phyloP scores from a whole-genome alignment of 1,140 invertebrate genomes.

The Carposina sasakii region DNA sequence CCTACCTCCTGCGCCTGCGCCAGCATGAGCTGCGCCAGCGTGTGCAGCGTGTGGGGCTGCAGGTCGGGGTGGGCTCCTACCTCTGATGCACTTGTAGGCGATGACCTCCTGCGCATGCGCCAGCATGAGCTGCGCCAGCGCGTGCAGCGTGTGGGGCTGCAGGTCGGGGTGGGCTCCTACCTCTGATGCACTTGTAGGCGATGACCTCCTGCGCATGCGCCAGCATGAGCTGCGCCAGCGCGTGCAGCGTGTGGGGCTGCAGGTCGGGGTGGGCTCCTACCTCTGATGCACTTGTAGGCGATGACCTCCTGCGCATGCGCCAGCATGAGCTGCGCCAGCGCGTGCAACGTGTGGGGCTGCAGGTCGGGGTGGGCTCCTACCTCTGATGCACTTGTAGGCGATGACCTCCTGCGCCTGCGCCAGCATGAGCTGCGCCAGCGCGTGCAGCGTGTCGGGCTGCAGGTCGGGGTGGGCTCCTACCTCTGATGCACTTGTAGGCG shows the following conservation, averaged over 20 bases:
- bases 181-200: constrained; percentile 93
- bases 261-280: constrained; percentile 98
- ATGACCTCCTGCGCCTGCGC: constrained; percentile 99
- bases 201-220: constrained; percentile 99
- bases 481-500: constrained; percentile 93
- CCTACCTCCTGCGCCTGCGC: too few species aligned
- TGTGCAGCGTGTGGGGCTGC: too few species aligned
- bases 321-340: constrained; percentile 91
- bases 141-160: constrained; percentile 90
- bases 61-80: too few species aligned
- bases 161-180: constrained; percentile 98
- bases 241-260: constrained; percentile 90
- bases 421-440: constrained; percentile 91
- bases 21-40: too few species aligned
- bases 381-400: constrained; percentile 93
- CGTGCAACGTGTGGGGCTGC: constrained; percentile 90
- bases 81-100: constrained; percentile 93
- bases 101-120: constrained; percentile 99
- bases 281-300: constrained; percentile 93
- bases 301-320: constrained; percentile 99
- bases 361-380: constrained; percentile 98
- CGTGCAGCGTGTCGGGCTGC: constrained; percentile 90
- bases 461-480: constrained; percentile 98
- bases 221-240: constrained; percentile 91
- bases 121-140: constrained; percentile 91